phyloP scores from a whole-genome alignment of 2,888 invertebrate genomes.

The Alsophila aescularia region DNA sequence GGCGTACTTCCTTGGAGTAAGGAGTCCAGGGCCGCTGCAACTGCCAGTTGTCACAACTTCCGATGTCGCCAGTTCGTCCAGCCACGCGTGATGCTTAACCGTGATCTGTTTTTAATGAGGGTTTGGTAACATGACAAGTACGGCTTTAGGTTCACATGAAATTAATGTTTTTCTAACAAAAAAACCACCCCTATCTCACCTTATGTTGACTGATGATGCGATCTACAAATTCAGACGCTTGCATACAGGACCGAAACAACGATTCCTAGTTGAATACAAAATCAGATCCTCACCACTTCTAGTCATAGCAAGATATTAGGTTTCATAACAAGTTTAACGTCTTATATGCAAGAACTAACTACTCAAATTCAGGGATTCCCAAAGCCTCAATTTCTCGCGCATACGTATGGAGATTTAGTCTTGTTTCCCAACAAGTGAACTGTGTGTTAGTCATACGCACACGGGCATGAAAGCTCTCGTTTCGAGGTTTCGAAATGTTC shows the following conservation, averaged over 20 bases:
- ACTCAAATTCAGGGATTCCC: not conserved
- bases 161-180: too few relatives aligned
- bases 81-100: slow-evolving; percentile 45
- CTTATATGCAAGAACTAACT: too few relatives aligned
- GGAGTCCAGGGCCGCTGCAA: slow-evolving; percentile 33
- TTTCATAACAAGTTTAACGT: too few relatives aligned
- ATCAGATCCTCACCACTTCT: too few relatives aligned
- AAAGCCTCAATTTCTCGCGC: not conserved
- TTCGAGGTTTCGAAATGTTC: slow-evolving; percentile 7
- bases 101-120: slow-evolving; percentile 42
- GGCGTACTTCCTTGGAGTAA: slow-evolving; percentile 24
- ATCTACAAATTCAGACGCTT: too few relatives aligned
- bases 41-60: slow-evolving; percentile 51
- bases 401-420: slow-evolving; percentile 2
- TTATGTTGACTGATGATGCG: too few relatives aligned
- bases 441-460: slow-evolving; percentile 5
- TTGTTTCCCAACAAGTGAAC: slow-evolving; percentile 1
- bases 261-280: too few relatives aligned
- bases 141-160: not conserved
- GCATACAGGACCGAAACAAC: too few relatives aligned
- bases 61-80: slow-evolving; percentile 52
- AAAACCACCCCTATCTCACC: too few relatives aligned
- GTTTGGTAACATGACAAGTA: slow-evolving; percentile 23
- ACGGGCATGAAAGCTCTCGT: not conserved
- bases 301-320: too few relatives aligned